phyloP scores from a whole-genome alignment of 2,113 vertebrate species.

The Ammodytes marinus region DNA sequence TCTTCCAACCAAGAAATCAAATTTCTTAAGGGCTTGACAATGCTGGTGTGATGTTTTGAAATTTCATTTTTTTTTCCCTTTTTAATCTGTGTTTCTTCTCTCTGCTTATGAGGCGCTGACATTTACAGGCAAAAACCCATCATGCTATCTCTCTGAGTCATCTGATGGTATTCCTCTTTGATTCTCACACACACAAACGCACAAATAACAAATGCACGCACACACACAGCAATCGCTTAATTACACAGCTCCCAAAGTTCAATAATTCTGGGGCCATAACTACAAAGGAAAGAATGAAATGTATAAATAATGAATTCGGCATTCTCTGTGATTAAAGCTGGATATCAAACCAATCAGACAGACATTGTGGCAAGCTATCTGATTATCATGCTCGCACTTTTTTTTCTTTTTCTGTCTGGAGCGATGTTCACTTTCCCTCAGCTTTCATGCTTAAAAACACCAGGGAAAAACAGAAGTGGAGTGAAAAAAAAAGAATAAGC shows the following conservation, averaged over 20 bases:
- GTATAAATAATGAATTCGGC: conserved; percentile 69
- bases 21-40: conserved; percentile 1
- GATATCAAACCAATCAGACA: conserved; percentile 74
- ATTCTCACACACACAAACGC: background rate
- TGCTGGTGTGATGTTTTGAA: conserved; percentile 13
- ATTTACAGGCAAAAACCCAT: conserved; percentile 48
- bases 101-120: conserved; percentile 29
- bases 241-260: conserved; percentile 65
- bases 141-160: conserved; percentile 42
- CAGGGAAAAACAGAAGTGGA: conserved; percentile 45
- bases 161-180: conserved; percentile 48
- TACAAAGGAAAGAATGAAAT: conserved; percentile 66
- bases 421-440: conserved; percentile 28
- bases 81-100: conserved; percentile 12
- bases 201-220: conserved; percentile 28
- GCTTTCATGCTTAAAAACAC: conserved; percentile 54
- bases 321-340: conserved; percentile 72
- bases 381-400: conserved; percentile 54
- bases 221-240: conserved; percentile 47
- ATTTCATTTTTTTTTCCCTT: background rate
- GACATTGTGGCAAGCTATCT: conserved; percentile 39
- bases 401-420: conserved; percentile 16
- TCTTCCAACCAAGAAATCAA: background rate
- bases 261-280: conserved; percentile 57
- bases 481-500: conserved; percentile 15